Conservation (phyloP, 2,797 vertebrate species). For the Parambassis ranga region DNA sequence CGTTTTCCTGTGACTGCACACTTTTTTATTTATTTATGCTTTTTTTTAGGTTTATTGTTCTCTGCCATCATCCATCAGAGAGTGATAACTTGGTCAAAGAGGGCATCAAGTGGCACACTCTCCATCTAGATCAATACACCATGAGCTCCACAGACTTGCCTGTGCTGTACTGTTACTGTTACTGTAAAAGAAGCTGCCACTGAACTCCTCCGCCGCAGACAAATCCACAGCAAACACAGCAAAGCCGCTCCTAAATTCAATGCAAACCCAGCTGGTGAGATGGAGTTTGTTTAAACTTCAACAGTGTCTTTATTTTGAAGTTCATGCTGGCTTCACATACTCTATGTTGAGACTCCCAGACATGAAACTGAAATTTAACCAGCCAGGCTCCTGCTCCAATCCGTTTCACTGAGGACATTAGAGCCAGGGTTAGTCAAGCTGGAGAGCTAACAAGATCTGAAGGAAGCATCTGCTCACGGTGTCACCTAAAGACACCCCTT, state of each 20-base stretch:
- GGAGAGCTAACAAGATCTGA: too few relatives aligned
- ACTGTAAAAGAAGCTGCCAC: not conserved
- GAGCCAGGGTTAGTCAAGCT: too few relatives aligned
- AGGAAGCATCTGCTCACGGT: too few relatives aligned
- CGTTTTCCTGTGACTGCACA: not conserved
- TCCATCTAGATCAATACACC: conserved; percentile 14
- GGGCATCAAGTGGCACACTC: not conserved
- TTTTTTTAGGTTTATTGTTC: not conserved
- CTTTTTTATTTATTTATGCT: not conserved
- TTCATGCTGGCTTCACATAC: too few relatives aligned
- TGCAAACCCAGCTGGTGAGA: not conserved
- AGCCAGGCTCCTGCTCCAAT: too few relatives aligned
- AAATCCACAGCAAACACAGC: not conserved
- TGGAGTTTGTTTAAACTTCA: not conserved
- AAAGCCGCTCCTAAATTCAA: not conserved
- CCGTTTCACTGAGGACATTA: too few relatives aligned
- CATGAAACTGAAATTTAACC: too few relatives aligned
- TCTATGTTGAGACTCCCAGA: too few relatives aligned
- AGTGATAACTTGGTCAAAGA: not conserved
- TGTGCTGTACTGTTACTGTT: not conserved
- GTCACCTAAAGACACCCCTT: too few relatives aligned
- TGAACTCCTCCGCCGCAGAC: not conserved
- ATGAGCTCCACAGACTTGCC: conserved; percentile 14
- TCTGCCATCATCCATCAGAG: not conserved
- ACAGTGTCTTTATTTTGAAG: too few relatives aligned